These are phyloP conservation scores for Scyliorhinus canicula DNA, from an alignment of 2,797 vertebrate genomes.

Conservation along the genomic window DNA sequence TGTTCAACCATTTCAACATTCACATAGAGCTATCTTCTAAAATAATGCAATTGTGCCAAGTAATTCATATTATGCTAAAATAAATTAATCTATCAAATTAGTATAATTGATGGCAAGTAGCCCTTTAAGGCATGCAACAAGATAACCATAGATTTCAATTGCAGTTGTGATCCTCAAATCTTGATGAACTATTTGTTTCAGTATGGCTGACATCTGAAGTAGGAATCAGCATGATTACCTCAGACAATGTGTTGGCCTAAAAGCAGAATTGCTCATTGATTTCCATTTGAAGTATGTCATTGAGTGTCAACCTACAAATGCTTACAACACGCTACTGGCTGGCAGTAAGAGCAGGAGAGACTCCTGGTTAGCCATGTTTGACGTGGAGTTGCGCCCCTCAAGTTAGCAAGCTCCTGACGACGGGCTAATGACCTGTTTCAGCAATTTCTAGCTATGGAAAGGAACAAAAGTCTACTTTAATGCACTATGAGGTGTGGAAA, in stretches of 20 bases:
- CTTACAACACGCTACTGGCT: no score
- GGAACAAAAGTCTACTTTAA: no score
- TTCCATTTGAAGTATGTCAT: background rate
- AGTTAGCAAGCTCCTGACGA: no score
- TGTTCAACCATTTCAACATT: background rate
- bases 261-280: conserved; percentile 7
- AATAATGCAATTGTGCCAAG: background rate
- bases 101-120: background rate
- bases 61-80: background rate
- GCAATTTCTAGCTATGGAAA: no score
- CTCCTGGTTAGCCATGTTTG: no score
- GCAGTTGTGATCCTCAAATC: background rate
- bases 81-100: background rate
- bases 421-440: no score
- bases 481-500: no score
- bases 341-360: no score
- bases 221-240: background rate
- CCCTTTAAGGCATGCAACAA: background rate
- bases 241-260: background rate
- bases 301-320: no score
- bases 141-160: background rate
- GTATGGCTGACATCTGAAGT: background rate
- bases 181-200: conserved; percentile 2
- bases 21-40: background rate
- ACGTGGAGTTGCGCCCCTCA: no score